Evolutionary conservation across 53 echinoderm and acorn worm species (phyloP), one percentile per base, ranked within the genome.

Genomic region (Henricia sp.): DNA sequence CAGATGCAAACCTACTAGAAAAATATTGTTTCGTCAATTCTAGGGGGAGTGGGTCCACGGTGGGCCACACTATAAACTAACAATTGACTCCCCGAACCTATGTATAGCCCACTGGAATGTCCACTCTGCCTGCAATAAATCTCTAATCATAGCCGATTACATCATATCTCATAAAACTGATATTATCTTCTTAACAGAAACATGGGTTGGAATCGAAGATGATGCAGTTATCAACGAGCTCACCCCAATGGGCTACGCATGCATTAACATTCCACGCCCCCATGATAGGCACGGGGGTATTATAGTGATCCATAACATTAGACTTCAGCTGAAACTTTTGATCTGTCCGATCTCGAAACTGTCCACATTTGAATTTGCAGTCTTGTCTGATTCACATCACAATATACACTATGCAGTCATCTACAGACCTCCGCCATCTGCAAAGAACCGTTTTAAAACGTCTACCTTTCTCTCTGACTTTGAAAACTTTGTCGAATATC

Each of bases 351-450:
- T n/a, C 33, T 52, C 35, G 3, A 23, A 72, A 6, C 35, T 52
- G 3, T 52, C 52, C 36, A 52, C 72, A 3, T 72, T 72, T 34
- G 72, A 52, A 52, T 51, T 33, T 52, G 30, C 72, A 33, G 72
- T 72, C 36, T 35, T 52, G 2, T 52, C 52, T 35, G 53, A 72
- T 11, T 17, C 3, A 16, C 51, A 52, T 8, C 19, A 53, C 34
- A 9, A 20, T 30, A 51, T 72, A 33, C 53, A 72, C 34, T 74
- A 55, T 20, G 25, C 24, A 0, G 26, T 53, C 24, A 38, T 74
- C 20, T 55, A 72, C 32, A 35, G 74, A 55, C 74, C 74, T 21
- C 74, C 74, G 10, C 74, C 74, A 13, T 74, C 74, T 55, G 74
- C 34, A 6, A 74, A 55, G 12, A 74, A 74, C 24, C 11, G 19